Evolutionary conservation across 2,113 vertebrate species (phyloP).

Genomic region (Callipepla californica): DNA sequence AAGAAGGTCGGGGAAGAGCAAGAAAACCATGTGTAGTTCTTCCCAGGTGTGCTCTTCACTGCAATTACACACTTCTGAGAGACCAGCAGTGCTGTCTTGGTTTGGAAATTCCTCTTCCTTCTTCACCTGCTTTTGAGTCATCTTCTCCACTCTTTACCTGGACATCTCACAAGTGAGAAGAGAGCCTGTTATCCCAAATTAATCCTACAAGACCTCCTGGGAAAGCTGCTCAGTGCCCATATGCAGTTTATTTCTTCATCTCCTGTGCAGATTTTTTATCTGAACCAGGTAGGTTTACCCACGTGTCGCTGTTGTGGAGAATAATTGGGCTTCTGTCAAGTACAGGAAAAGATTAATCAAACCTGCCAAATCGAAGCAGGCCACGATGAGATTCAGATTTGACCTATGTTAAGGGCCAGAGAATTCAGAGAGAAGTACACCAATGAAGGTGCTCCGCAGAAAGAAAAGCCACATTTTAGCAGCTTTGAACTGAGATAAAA

Average conservation of each 20-base stretch:
- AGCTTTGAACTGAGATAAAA: slow-evolving; percentile 36
- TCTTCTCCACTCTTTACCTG: not conserved
- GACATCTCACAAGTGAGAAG: not conserved
- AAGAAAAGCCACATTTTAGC: not conserved
- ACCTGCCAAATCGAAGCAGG: not conserved
- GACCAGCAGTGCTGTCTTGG: not conserved
- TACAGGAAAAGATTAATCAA: slow-evolving; percentile 30
- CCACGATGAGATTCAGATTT: not conserved
- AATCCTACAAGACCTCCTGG: not conserved
- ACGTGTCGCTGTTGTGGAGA: not conserved
- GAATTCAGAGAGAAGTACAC: not conserved
- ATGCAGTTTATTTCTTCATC: not conserved
- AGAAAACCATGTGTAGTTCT: not conserved
- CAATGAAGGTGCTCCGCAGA: not conserved
- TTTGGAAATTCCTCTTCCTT: not conserved
- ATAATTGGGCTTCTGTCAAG: slow-evolving; percentile 28
- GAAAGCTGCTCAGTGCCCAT: not conserved
- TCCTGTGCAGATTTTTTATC: not conserved
- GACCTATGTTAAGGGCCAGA: not conserved
- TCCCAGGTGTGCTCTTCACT: not conserved
- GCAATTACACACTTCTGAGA: not conserved
- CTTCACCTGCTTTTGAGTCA: not conserved
- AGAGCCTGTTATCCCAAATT: not conserved
- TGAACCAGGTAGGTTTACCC: not conserved
- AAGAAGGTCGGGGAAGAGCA: not conserved